phyloP scores from a whole-genome alignment of 37 sponge, comb jelly and placozoan species.

The Corticium candelabrum region DNA sequence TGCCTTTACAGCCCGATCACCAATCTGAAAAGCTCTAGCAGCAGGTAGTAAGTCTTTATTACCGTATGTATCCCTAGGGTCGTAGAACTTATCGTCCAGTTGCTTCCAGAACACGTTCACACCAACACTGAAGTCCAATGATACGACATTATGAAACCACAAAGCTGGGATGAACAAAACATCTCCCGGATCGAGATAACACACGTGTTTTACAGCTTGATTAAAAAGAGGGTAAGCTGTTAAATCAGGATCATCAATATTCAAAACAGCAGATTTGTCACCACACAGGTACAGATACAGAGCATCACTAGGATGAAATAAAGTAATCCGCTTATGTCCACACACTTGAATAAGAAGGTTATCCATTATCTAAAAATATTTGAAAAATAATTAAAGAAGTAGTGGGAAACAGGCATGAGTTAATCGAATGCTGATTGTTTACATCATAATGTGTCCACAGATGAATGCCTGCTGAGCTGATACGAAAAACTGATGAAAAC shows the following conservation, averaged over 20 bases:
- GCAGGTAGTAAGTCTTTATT: constrained; percentile 75
- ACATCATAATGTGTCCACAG: constrained; percentile 97
- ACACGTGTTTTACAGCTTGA: constrained; percentile 30
- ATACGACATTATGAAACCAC: constrained; percentile 85
- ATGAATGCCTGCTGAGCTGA: constrained; percentile 64
- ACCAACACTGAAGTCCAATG: constrained; percentile 71
- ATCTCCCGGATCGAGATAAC: constrained; percentile 62
- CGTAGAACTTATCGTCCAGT: constrained; percentile 50
- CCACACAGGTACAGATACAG: constrained; percentile 61
- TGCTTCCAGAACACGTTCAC: constrained; percentile 87
- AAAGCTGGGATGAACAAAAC: constrained; percentile 89
- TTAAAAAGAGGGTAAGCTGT: constrained; percentile 52
- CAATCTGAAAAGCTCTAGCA: constrained; percentile 55
- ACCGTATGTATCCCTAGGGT: constrained; percentile 69
- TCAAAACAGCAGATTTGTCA: constrained; percentile 74
- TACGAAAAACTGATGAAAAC: constrained; percentile 79
- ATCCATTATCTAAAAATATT: constrained; percentile 77
- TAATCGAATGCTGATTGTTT: not conserved
- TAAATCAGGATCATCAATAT: constrained; percentile 69
- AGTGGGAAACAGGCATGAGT: too few relatives aligned
- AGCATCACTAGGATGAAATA: constrained; percentile 64
- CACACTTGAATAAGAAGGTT: constrained; percentile 80
- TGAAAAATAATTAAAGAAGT: too few relatives aligned
- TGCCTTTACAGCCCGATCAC: constrained; percentile 53
- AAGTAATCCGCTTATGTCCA: constrained; percentile 63